These are phyloP conservation scores for Phrynocephalus forsythii DNA, from an alignment of 2,797 vertebrate genomes.

Conservation along the genomic window DNA sequence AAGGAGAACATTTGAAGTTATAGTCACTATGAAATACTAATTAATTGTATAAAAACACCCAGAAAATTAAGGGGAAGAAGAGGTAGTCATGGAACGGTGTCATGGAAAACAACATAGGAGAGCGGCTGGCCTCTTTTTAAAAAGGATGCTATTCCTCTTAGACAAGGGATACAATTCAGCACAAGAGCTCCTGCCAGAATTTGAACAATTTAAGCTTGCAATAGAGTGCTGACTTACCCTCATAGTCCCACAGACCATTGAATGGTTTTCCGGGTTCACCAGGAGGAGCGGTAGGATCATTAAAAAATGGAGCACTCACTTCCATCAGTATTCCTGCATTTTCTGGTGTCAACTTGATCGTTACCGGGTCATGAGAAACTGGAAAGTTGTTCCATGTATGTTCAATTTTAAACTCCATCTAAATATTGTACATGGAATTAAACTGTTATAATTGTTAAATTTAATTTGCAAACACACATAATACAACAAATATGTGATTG, in stretches of 20 bases:
- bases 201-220: slow-evolving; percentile 49
- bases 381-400: slow-evolving; percentile 87
- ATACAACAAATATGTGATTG: neutral
- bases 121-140: neutral
- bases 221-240: slow-evolving; percentile 80
- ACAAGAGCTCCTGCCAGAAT: slow-evolving; percentile 39
- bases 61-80: neutral
- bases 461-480: neutral
- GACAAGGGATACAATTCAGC: slow-evolving; percentile 9
- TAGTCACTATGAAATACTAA: neutral
- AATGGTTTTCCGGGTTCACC: slow-evolving; percentile 84
- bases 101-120: neutral
- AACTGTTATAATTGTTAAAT: neutral
- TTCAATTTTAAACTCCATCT: slow-evolving; percentile 87
- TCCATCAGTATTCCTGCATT: slow-evolving; percentile 83
- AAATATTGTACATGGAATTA: neutral
- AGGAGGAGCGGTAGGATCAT: slow-evolving; percentile 85
- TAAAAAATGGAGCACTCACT: slow-evolving; percentile 88
- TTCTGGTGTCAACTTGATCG: slow-evolving; percentile 78
- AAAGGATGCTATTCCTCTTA: neutral
- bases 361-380: slow-evolving; percentile 84
- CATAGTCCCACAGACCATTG: slow-evolving; percentile 89
- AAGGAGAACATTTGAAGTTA: neutral
- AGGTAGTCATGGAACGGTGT: neutral
- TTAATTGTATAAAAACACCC: neutral